A percentile compares a stretch with the other conserved stretches of the same genome.
These are phyloP conservation scores for Drosophila gaucha DNA, from an alignment of 2,888 invertebrate species.

Conservation along the genomic window DNA sequence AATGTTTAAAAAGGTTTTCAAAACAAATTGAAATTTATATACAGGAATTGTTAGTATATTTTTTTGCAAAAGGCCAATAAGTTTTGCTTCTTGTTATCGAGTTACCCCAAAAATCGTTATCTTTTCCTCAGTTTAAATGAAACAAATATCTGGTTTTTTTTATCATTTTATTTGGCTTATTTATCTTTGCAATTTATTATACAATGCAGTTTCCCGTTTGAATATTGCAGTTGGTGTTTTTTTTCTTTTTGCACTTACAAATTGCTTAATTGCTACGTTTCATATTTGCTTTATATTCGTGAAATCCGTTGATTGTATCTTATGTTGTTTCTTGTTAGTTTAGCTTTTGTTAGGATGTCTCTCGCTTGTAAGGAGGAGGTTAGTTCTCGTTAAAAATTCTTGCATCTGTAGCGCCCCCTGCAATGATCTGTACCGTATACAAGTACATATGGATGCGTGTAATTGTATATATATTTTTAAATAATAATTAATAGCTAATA, in stretches of 20 bases:
- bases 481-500: slow-evolving; percentile 67
- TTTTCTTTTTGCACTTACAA: slow-evolving; percentile 61
- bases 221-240: slow-evolving; percentile 60
- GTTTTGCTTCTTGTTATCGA: no score
- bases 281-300: slow-evolving; percentile 52
- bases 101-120: background rate
- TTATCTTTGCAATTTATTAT: slow-evolving; percentile 69
- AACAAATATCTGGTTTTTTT: slow-evolving; percentile 20
- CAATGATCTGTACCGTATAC: slow-evolving; percentile 24
- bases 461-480: slow-evolving; percentile 57
- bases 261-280: slow-evolving; percentile 63
- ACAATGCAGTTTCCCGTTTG: slow-evolving; percentile 57
- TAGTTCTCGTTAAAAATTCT: slow-evolving; percentile 19
- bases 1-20: background rate
- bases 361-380: slow-evolving; percentile 23
- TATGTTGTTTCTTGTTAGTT: slow-evolving; percentile 37
- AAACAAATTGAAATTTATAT: no score
- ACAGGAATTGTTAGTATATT: no score
- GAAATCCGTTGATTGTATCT: slow-evolving; percentile 68
- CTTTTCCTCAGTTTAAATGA: background rate
- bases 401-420: slow-evolving; percentile 15
- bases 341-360: slow-evolving; percentile 41
- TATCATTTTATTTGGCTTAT: slow-evolving; percentile 72
- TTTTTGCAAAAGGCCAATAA: no score
- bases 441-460: slow-evolving; percentile 26